Evolutionary conservation across 2,797 vertebrate species (phyloP), one percentile per base, ranked within the genome.

Genomic region (Scarus forsteni): DNA sequence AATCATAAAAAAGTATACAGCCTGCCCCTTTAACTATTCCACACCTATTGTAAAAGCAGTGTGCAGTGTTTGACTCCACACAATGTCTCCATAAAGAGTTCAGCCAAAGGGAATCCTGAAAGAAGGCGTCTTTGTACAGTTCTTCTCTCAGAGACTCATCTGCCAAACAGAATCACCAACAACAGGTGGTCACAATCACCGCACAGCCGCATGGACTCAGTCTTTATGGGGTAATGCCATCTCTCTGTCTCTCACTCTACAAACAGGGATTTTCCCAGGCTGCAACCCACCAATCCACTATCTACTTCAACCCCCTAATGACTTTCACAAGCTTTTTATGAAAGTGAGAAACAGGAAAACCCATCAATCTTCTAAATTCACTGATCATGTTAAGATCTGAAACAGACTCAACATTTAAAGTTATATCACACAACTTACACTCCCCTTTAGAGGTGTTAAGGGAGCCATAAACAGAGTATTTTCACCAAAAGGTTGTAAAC

Each of bases 121-220:
- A 42, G 44, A 50, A 45, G 1, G 0, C 35, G 1, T 60, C 38
- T 43, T 15, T 1, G 10, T 13, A 27, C 7, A 36, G 46, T 14
- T 42, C 38, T n/a, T 13, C 42, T 13, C 40, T 3, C 12, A 42
- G 10, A 44, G 42, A 44, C 12, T 44, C 11, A 44, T 44, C 42
- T 13, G 7, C n/a, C 42, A 49, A 49, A 56, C 39, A 44, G 45
- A 9, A 7, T 12, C 55, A 50, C 55, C 8, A 18, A 5, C 51
- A 73, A 67, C 71, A 70, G 19, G 46, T 75, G 71, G 61, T 73
- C 49, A 18, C 14, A 60, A 61, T 76, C 49, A 51, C 46, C 54
- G 13, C 53, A 66, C 12, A 44, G 5, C 43, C 43, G 7, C 43
- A 15, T 12, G 18, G 40, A 62, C 48, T 18, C 43, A 48, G 35